phyloP scores from a whole-genome alignment of 2,797 vertebrate species.

The Onychomys leucogaster region DNA sequence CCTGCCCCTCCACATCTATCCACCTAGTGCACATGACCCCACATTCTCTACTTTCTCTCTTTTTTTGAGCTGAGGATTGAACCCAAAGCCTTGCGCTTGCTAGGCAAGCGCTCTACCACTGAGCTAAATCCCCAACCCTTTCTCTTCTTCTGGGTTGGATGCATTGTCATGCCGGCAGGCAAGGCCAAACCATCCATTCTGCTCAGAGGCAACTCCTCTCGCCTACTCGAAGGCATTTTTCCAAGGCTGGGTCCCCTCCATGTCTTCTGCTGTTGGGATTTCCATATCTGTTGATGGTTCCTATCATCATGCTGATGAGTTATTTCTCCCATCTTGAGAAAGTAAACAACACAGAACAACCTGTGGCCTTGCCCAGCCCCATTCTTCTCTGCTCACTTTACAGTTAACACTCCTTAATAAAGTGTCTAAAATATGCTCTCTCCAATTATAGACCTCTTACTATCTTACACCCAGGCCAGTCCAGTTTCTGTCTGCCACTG shows the following conservation, averaged over 20 bases:
- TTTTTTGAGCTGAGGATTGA: no score
- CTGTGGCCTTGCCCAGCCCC: not conserved
- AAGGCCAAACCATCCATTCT: not conserved
- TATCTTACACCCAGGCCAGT: not conserved
- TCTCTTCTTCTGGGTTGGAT: not conserved
- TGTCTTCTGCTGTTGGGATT: not conserved
- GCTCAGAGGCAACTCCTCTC: not conserved
- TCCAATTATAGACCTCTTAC: not conserved
- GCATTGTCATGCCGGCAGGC: accelerated
- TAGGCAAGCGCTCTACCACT: no score
- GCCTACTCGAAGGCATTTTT: not conserved
- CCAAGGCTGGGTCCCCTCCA: not conserved
- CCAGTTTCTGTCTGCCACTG: not conserved
- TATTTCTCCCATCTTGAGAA: constrained; percentile 35
- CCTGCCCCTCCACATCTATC: accelerated
- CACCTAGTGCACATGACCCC: not conserved
- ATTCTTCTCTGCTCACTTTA: not conserved
- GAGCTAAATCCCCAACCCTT: no score
- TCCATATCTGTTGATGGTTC: not conserved
- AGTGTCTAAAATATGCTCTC: not conserved
- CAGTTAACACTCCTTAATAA: not conserved
- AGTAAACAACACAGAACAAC: not conserved
- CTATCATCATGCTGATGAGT: not conserved
- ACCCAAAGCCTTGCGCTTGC: no score
- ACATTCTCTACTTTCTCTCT: not conserved